Percentiles rank a stretch among this genome's conserved stretches.
These are phyloP conservation scores for Eulemur rufifrons DNA, from an alignment of 2,113 vertebrate genomes.

Conservation along the genomic window DNA sequence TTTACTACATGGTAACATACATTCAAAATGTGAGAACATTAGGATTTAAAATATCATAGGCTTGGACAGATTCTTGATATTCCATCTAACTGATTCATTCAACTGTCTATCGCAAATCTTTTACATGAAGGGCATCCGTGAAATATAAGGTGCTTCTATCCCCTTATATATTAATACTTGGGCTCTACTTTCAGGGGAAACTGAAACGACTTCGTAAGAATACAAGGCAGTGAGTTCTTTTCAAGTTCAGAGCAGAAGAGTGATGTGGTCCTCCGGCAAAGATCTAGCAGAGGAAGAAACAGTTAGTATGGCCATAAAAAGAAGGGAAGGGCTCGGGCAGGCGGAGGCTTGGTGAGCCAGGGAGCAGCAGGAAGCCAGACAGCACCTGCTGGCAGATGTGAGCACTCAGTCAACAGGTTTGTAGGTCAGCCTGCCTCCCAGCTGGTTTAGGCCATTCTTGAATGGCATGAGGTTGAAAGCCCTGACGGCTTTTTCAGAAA, in stretches of 20 bases:
- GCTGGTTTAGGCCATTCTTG: neutral
- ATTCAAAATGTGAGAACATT: conserved; percentile 44
- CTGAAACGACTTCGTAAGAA: neutral
- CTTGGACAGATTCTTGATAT: conserved; percentile 22
- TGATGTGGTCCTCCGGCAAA: neutral
- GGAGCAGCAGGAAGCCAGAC: neutral
- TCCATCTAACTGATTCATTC: neutral
- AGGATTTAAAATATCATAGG: conserved; percentile 33
- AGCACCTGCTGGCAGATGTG: neutral
- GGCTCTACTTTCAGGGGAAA: neutral
- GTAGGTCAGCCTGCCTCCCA: neutral
- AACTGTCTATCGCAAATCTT: neutral
- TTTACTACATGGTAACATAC: conserved; percentile 2
- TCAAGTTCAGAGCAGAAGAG: neutral
- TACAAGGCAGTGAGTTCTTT: neutral
- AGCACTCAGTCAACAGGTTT: neutral
- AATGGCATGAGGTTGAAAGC: neutral
- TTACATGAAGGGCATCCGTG: neutral
- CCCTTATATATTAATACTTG: neutral
- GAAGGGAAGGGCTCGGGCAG: neutral
- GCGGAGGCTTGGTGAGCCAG: neutral
- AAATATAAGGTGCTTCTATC: neutral
- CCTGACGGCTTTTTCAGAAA: neutral
- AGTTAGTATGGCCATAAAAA: neutral
- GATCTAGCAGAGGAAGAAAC: neutral